Base-by-base conservation (phyloP, 2,888 invertebrate species). In the Pimpla rufipes region DNA sequence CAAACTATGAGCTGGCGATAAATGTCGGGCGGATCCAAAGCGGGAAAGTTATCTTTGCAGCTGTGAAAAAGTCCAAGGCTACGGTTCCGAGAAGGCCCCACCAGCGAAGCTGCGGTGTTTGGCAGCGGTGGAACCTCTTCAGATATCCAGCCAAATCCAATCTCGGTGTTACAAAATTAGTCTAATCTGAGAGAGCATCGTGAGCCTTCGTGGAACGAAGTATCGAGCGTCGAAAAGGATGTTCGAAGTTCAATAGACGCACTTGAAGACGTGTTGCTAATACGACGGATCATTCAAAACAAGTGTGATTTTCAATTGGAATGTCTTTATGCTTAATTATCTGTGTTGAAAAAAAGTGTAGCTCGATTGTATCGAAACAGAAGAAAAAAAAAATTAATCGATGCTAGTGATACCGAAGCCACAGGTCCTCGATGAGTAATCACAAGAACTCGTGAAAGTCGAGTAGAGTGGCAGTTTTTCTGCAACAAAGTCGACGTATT, bases 1-100 rank as follows among this genome's bases (percentile, higher is more conserved):
- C 18, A 13, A 62, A n/a, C 21, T 29, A 55, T 55, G 13, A 55
- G 55, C 11, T 55, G 11, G 59, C 35, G 23, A 59, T 59, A n/a
- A 55, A 1, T 55, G n/a, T 55, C 21, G 55, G 11, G 55, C 11
- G 1, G 21, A 55, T 55, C 23, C 11, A 4, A 55, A 55, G 23
- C 3, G 7, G 0, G 1, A 3, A 3, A 23, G 13, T 23, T 0
- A 55, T 23, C 23, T 2, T 0, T 21, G 23, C 1, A 21, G 50
- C 50, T 18, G n/a, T 18, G 4, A 10, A 21, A 52, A 21, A 0
- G 7, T 10, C 21, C 29, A 29, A 29, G 29, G 29, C 29, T 29
- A 5, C 29, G 5, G 29, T 29, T 29, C 29, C 29, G 29, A 29
- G 29, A 29, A 29, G 29, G 2, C 5, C 5, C 2, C 29, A 29